Percentiles rank a stretch among this genome's conserved stretches.
These are phyloP conservation scores for Ursus arctos DNA, from an alignment of 2,113 vertebrate genomes.

Conservation along the genomic window DNA sequence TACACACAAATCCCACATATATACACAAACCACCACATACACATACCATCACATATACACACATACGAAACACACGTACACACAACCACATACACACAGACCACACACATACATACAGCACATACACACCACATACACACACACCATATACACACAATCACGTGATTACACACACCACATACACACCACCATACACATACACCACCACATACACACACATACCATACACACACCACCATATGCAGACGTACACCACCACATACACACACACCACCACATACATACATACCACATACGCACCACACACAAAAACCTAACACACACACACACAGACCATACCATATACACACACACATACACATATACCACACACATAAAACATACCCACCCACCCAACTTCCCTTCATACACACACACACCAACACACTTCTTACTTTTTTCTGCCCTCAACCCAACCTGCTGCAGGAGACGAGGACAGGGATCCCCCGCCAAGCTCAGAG, in stretches of 20 bases:
- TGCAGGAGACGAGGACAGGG: rapidly evolving
- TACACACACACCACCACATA: neutral
- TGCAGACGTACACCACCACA: neutral
- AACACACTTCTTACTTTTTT: neutral
- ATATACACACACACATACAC: neutral
- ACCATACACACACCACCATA: neutral
- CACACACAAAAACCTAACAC: neutral
- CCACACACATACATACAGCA: neutral
- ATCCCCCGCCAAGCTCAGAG: neutral
- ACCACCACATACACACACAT: neutral
- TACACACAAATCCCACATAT: no score
- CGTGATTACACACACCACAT: no score
- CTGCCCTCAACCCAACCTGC: constrained; percentile 55
- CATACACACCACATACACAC: neutral
- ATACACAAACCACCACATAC: no score
- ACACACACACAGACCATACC: neutral
- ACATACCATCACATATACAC: neutral
- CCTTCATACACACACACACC: neutral
- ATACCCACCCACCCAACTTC: neutral
- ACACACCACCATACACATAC: neutral
- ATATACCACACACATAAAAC: neutral
- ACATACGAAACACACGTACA: neutral
- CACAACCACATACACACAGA: neutral
- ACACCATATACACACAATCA: neutral
- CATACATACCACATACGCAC: neutral